These are phyloP conservation scores for Steinernema khuongi DNA, from an alignment of 1,140 invertebrate species.

Conservation along the genomic window DNA sequence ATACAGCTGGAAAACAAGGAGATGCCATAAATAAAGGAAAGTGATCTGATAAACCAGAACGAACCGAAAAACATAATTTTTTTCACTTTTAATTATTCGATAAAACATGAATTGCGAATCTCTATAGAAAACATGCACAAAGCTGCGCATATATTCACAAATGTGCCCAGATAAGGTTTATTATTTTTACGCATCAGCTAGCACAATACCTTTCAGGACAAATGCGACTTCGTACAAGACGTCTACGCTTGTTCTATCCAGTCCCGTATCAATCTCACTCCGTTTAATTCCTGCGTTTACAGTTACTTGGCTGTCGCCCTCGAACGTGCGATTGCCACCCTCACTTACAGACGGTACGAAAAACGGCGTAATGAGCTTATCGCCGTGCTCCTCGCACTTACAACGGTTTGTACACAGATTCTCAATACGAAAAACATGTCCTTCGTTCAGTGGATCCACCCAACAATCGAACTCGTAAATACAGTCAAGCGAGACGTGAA, in stretches of 20 bases:
- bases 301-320: not conserved
- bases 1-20: too few species aligned
- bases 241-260: not conserved
- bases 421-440: not conserved
- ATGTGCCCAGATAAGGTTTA: too few species aligned
- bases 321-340: not conserved
- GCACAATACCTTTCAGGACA: not conserved
- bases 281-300: not conserved
- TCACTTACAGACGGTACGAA: not conserved
- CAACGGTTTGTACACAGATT: not conserved
- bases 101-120: too few species aligned
- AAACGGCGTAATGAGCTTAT: not conserved
- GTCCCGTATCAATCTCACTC: not conserved
- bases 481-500: not conserved
- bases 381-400: not conserved
- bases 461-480: not conserved
- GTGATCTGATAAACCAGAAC: too few species aligned
- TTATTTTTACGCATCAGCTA: too few species aligned
- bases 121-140: too few species aligned
- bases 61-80: too few species aligned
- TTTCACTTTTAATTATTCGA: too few species aligned
- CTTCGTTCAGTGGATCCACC: conserved; percentile 2
- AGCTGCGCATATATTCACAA: too few species aligned
- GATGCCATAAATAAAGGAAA: too few species aligned
- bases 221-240: conserved; percentile 6